These are phyloP conservation scores for Odontothrips loti DNA, from an alignment of 2,888 invertebrate species.

Conservation along the genomic window DNA sequence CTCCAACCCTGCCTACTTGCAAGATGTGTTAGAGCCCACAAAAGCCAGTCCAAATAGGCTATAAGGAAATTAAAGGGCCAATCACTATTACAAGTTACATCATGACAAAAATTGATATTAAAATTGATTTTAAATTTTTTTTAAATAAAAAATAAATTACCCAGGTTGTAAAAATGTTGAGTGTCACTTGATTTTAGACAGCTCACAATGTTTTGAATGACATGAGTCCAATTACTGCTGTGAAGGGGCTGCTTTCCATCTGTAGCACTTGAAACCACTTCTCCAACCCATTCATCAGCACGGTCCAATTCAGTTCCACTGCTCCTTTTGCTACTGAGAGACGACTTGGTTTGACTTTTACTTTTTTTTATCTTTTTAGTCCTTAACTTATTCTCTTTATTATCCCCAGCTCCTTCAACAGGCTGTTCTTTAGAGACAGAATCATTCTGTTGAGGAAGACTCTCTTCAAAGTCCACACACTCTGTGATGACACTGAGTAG, in stretches of 20 bases:
- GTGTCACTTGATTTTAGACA: slow-evolving; percentile 52
- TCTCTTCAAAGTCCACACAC: slow-evolving; percentile 39
- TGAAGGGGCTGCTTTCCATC: neutral
- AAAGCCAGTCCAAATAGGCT: slow-evolving; percentile 53
- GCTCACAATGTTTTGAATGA: slow-evolving; percentile 50
- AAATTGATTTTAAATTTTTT: slow-evolving; percentile 8
- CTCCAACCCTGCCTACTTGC: slow-evolving; percentile 51
- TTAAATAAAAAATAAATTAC: slow-evolving; percentile 43
- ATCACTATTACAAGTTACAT: neutral
- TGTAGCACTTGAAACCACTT: neutral
- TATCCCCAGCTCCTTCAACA: slow-evolving; percentile 39
- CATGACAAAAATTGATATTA: neutral
- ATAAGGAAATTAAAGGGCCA: neutral
- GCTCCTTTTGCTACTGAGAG: neutral
- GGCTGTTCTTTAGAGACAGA: slow-evolving; percentile 20
- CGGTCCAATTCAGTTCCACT: neutral
- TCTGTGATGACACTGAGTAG: slow-evolving; percentile 45
- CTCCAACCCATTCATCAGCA: neutral
- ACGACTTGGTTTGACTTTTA: neutral
- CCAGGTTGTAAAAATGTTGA: slow-evolving; percentile 55
- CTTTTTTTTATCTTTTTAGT: neutral
- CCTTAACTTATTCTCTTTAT: neutral
- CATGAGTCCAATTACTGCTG: slow-evolving; percentile 45
- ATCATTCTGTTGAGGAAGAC: neutral
- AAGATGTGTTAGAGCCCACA: slow-evolving; percentile 51